Conservation (phyloP, 2,113 vertebrate species). For the Porphyrio hochstetteri region DNA sequence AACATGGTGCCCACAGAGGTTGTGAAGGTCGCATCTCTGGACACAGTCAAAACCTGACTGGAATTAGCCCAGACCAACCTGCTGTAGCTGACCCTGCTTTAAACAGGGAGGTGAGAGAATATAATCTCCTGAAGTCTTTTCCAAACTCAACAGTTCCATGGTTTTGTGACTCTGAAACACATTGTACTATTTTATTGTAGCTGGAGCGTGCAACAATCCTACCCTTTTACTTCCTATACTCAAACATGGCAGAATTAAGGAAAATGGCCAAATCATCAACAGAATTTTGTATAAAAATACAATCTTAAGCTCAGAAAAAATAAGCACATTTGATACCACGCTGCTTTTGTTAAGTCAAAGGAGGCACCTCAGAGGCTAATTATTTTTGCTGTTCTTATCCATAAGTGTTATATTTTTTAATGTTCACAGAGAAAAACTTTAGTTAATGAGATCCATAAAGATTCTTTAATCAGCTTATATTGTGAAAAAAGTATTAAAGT, state of each 20-base stretch:
- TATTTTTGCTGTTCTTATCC: conserved; percentile 69
- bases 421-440: conserved; percentile 62
- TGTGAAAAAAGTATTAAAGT: conserved; percentile 76
- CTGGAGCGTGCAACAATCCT: not conserved
- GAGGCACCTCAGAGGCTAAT: conserved; percentile 65
- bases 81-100: not conserved
- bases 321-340: not conserved
- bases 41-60: not conserved
- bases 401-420: conserved; percentile 67
- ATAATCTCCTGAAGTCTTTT: not conserved
- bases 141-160: not conserved
- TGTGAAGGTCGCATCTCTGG: not conserved
- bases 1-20: not conserved
- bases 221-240: not conserved
- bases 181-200: not conserved
- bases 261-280: not conserved
- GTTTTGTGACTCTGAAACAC: conserved; percentile 13
- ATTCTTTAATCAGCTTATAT: conserved; percentile 78
- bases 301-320: not conserved
- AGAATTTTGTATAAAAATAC: conserved; percentile 2
- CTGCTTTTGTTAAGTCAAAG: conserved; percentile 54
- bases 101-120: not conserved
- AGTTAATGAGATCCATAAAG: conserved; percentile 82
- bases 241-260: not conserved
- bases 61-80: not conserved